Conservation (phyloP, 2,797 vertebrate genomes). For the Coendou prehensilis region DNA sequence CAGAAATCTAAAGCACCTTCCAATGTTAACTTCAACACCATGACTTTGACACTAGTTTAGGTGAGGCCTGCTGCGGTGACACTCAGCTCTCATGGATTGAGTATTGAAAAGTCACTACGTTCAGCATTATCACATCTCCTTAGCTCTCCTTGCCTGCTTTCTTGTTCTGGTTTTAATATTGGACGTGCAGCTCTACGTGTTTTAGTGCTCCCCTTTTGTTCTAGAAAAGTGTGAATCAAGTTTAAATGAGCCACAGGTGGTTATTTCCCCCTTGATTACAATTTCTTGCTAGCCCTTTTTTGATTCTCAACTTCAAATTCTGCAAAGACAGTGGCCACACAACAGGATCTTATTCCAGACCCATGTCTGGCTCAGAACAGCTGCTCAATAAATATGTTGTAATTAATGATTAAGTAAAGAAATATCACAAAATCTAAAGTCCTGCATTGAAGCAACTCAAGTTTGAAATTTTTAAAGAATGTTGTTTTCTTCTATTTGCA, state of each 20-base stretch:
- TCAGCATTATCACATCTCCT: not conserved
- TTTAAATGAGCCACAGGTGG: not conserved
- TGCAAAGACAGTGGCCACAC: not conserved
- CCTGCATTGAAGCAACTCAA: not conserved
- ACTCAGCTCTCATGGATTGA: not conserved
- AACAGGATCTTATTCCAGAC: not conserved
- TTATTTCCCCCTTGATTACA: not conserved
- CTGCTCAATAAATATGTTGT: not conserved
- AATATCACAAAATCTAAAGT: not conserved
- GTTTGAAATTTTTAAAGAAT: conserved; percentile 22
- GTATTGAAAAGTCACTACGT: not conserved
- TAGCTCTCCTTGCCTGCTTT: not conserved
- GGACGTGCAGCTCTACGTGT: not conserved
- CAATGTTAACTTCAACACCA: not conserved
- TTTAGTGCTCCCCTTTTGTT: not conserved
- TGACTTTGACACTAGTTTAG: not conserved
- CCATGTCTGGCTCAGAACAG: not conserved
- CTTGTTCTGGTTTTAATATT: not conserved
- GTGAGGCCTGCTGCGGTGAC: not conserved
- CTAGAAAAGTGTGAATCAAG: not conserved
- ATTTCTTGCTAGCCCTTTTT: not conserved
- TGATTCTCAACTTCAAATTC: not conserved
- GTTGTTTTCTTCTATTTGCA: not conserved
- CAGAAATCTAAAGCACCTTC: not conserved
- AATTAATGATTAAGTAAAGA: not conserved